Evolutionary conservation across 30 jellyfish, hydroid and myxozoan genomes (phyloP).

Genomic region (Mastigias papua): DNA sequence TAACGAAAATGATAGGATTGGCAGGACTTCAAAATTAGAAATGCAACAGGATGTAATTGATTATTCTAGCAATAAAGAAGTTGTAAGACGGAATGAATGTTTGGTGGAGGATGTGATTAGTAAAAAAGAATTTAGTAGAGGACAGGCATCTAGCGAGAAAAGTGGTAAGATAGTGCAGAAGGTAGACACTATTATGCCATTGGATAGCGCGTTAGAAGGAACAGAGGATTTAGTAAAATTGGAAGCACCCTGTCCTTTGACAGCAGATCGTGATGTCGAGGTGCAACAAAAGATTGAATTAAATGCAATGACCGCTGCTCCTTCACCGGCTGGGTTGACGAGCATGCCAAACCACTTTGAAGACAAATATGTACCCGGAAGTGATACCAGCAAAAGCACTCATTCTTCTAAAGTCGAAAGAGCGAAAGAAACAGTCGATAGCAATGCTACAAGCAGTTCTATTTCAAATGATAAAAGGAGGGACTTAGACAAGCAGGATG

Average conservation of each 20-base stretch:
- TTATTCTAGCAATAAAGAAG: neutral
- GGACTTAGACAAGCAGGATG: neutral
- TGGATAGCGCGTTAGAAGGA: neutral
- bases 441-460: neutral
- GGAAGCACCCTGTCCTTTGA: conserved; percentile 67
- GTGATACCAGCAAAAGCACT: neutral
- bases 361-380: neutral
- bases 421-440: neutral
- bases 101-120: neutral
- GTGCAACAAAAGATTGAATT: neutral
- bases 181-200: conserved; percentile 53
- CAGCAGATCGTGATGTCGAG: conserved; percentile 17
- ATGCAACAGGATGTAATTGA: conserved; percentile 8
- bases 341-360: neutral
- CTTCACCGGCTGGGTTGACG: neutral
- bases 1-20: conserved; percentile 53
- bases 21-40: conserved; percentile 45
- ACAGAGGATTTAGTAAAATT: neutral
- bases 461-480: neutral
- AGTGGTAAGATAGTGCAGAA: conserved; percentile 25
- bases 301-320: neutral
- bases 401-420: neutral
- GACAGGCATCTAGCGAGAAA: conserved; percentile 22
- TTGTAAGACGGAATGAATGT: neutral
- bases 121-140: neutral